Conservation (phyloP, 1,140 invertebrate genomes). For the Ips nitidus region DNA sequence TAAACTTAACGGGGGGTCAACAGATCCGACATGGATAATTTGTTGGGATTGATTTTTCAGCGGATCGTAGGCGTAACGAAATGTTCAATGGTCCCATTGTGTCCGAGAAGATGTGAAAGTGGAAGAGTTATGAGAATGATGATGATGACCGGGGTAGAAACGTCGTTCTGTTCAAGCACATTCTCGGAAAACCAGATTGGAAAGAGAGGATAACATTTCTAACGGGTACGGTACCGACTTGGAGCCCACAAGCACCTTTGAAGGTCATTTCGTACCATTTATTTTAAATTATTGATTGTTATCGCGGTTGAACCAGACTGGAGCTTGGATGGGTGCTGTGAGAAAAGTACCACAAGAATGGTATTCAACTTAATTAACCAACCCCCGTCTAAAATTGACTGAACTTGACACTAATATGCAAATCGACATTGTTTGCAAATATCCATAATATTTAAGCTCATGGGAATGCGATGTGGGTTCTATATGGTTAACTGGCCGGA, state of each 20-base stretch:
- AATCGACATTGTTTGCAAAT: constrained; percentile 5
- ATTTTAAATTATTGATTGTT: too few relatives aligned
- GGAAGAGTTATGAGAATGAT: background rate
- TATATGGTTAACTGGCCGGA: background rate
- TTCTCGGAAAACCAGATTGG: too few relatives aligned
- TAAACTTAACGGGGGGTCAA: constrained; percentile 4
- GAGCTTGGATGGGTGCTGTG: too few relatives aligned
- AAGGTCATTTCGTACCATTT: too few relatives aligned
- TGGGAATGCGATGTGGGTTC: background rate
- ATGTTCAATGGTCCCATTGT: constrained; percentile 3
- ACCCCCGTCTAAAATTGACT: background rate
- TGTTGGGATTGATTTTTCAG: constrained; percentile 6
- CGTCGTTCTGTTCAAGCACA: too few relatives aligned
- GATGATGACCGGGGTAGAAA: too few relatives aligned
- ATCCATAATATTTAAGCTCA: background rate
- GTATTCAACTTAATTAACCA: too few relatives aligned
- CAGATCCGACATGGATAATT: constrained; percentile 4
- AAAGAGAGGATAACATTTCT: too few relatives aligned
- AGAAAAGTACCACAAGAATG: too few relatives aligned
- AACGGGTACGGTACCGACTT: too few relatives aligned
- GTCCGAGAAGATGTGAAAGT: constrained; percentile 3
- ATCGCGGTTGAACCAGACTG: too few relatives aligned
- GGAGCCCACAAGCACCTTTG: too few relatives aligned
- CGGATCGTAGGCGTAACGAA: background rate
- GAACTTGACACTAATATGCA: constrained; percentile 3